Conservation (phyloP, 2,113 vertebrate genomes). For the Pangasianodon hypophthalmus region DNA sequence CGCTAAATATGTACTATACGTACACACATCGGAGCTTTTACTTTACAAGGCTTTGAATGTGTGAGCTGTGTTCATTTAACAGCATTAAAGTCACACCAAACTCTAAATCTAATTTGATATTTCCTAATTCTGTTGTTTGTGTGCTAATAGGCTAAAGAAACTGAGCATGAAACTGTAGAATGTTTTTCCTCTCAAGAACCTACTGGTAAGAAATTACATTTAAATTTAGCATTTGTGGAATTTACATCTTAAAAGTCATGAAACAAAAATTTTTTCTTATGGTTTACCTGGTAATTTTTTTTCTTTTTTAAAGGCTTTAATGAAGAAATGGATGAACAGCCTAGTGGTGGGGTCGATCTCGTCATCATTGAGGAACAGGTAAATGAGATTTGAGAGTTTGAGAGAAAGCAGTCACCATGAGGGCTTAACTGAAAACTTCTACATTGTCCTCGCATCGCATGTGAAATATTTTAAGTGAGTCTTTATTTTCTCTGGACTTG, state of each 20-base stretch:
- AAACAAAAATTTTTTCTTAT: background rate
- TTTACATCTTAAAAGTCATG: background rate
- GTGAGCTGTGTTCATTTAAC: background rate
- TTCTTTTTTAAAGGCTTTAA: background rate
- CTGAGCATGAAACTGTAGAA: background rate
- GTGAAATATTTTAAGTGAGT: too few relatives aligned
- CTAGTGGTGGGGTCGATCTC: background rate
- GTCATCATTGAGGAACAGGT: conserved; percentile 12
- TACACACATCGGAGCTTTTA: background rate
- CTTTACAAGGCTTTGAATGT: background rate
- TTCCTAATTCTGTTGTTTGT: background rate
- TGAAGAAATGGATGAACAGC: background rate
- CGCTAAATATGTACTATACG: background rate
- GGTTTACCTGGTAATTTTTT: background rate
- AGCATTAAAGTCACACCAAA: background rate
- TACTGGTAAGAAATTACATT: background rate
- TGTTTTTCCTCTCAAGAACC: background rate
- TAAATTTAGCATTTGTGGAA: background rate
- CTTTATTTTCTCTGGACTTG: background rate
- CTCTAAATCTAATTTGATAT: background rate
- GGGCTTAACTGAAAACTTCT: background rate
- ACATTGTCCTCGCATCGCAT: background rate
- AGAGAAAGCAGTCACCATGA: background rate
- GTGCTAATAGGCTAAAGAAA: background rate
- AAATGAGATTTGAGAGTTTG: background rate